phyloP scores from a whole-genome alignment of 2,113 vertebrate genomes.

The Embiotoca jacksoni region DNA sequence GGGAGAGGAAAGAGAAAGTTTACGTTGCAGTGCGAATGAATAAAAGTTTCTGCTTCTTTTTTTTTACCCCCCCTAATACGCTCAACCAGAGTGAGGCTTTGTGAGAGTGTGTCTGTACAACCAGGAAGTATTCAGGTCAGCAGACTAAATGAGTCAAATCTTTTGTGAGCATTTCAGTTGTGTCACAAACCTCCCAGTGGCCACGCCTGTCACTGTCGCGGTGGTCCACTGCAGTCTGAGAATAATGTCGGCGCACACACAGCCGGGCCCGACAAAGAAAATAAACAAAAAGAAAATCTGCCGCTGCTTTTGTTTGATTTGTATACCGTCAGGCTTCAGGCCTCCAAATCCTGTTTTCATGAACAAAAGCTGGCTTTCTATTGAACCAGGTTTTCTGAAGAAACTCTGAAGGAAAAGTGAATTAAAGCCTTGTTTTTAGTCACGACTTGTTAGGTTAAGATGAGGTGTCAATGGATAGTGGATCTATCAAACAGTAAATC shows the following conservation, averaged over 20 bases:
- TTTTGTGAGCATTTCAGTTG: conserved; percentile 50
- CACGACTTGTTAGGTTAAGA: no score
- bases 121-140: conserved; percentile 69
- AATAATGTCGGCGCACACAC: conserved; percentile 1
- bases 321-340: neutral
- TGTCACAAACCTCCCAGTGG: conserved; percentile 21
- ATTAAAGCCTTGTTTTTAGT: no score
- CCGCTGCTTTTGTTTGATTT: neutral
- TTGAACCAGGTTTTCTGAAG: neutral
- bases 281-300: neutral
- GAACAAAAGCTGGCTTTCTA: neutral
- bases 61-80: no score
- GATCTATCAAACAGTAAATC: no score
- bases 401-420: no score
- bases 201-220: neutral
- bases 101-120: neutral
- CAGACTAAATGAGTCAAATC: conserved; percentile 45
- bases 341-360: neutral
- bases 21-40: no score
- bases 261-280: no score
- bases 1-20: no score
- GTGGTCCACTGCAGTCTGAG: conserved; percentile 23
- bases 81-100: neutral
- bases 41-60: no score
- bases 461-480: no score